Base-by-base conservation (phyloP, 1,140 invertebrate species). In the Daktulosphaira vitifoliae region DNA sequence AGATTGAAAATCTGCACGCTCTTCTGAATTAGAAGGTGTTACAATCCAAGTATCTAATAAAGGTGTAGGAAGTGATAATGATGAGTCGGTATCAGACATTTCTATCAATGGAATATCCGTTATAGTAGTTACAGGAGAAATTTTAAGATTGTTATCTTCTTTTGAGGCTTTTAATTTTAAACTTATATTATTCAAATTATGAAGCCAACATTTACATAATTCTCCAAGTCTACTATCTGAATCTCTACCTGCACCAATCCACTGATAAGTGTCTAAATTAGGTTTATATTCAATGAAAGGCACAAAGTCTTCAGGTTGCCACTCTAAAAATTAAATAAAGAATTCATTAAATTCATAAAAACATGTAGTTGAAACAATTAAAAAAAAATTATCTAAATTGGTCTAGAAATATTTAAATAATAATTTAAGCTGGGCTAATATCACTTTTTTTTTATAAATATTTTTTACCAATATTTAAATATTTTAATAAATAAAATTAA, bases 181-280 rank as follows among this genome's bases (percentile, higher is more conserved):
- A 23, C 25, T 62, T 3, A 62, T 62, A 16, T 33, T 62, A 48
- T 62, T 62, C 39, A 62, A 62, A 48, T 62, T 62, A 29, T 46
- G 25, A 29, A 62, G 70, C 89, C 90, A 92, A 67, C 82, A 81
- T 51, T 83, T 79, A 72, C 87, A 93, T 18, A 96, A 74, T 6
- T 83, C 76, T 4, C 80, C 74, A 3, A 97, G 76, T 33, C 89
- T 81, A 11, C 83, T 81, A 78, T 96, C 92, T 1, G 88, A 87
- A 73, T 96, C 93, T 26, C 92, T 79, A 0, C 92, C 92, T n/a
- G 89, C 89, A 1, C 92, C 93, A 62, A 96, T 96, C 93, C 93
- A 96, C 69, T 93, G 89, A 76, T 93, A 96, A 64, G 84, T 80
- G 72, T 84, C 75, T 65, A 81, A 68, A 66, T 78, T 73, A 49